A percentile compares a stretch with the other conserved stretches of the same genome.
Evolutionary conservation across 2,113 vertebrate genomes (phyloP).

Genomic region (Nannobrachium achirus): DNA sequence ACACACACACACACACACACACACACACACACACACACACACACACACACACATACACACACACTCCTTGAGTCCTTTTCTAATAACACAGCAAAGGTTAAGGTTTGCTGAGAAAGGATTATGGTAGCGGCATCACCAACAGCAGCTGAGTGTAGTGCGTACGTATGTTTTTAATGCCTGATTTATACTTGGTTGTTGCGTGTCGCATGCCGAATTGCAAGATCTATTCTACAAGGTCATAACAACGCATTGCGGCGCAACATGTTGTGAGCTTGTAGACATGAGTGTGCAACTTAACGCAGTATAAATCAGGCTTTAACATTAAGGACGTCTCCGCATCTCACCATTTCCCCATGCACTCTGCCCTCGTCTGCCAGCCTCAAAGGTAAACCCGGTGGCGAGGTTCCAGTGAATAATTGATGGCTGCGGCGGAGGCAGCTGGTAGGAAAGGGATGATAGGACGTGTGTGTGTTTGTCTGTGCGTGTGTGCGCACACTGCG

Average conservation of each 20-base stretch:
- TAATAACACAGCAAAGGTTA: constrained; percentile 6
- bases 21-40: background rate
- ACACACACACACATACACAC: background rate
- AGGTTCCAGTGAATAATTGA: constrained; percentile 73
- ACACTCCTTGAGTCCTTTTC: background rate
- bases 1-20: no score
- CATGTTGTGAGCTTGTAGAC: no score
- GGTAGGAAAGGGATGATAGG: constrained; percentile 40
- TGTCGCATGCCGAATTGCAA: no score
- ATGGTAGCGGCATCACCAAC: background rate
- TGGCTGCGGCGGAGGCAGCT: constrained; percentile 58
- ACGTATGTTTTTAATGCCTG: background rate
- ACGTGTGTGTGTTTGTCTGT: background rate
- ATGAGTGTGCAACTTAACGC: no score
- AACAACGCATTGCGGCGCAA: no score
- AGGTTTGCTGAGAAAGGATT: background rate
- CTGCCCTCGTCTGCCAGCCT: constrained; percentile 42
- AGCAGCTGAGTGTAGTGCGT: background rate
- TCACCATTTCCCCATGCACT: constrained; percentile 25
- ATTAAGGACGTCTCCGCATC: background rate
- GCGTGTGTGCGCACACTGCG: constrained; percentile 28
- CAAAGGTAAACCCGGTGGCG: constrained; percentile 71
- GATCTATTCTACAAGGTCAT: no score
- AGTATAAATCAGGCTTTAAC: no score
- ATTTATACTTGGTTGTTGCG: no score